Percentiles rank a stretch among this genome's conserved stretches.
phyloP scores from a whole-genome alignment of 2,797 vertebrate genomes.

The Neopelma chrysocephalum region DNA sequence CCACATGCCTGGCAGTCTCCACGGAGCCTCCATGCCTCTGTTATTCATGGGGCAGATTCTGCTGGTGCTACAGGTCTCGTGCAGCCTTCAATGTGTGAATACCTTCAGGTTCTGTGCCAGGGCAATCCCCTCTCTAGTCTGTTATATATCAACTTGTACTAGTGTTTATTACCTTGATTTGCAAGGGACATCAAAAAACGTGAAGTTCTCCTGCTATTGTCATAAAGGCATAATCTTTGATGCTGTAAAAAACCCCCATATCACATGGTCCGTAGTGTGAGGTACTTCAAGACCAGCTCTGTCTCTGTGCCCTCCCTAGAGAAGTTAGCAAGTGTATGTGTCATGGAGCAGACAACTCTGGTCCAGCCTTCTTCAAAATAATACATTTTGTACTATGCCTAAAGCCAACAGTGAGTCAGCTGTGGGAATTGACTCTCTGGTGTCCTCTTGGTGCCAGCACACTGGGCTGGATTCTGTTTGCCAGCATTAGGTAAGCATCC shows the following conservation, averaged over 20 bases:
- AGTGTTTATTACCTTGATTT: background rate
- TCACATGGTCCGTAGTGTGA: background rate
- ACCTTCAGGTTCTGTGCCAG: background rate
- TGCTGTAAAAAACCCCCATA: fast-evolving
- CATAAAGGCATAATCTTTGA: background rate
- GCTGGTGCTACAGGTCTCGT: background rate
- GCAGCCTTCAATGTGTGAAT: background rate
- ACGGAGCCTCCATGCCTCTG: background rate
- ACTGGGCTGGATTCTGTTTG: background rate
- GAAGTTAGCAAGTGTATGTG: background rate
- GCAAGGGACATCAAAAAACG: background rate
- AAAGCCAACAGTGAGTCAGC: conserved; percentile 43
- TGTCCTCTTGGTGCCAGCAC: conserved; percentile 6
- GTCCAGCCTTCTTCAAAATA: conserved; percentile 10
- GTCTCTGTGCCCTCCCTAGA: background rate
- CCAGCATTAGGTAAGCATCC: conserved; percentile 3
- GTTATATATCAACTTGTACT: background rate
- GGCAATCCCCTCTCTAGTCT: background rate
- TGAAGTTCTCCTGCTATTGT: background rate
- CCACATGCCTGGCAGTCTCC: background rate
- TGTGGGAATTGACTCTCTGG: background rate
- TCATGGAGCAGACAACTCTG: background rate
- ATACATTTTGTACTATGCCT: background rate
- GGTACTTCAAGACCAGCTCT: background rate
- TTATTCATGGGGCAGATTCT: background rate